Evolutionary conservation across 2,797 vertebrate species (phyloP), one percentile per base, ranked within the genome.

Genomic region (Botia kubotai): DNA sequence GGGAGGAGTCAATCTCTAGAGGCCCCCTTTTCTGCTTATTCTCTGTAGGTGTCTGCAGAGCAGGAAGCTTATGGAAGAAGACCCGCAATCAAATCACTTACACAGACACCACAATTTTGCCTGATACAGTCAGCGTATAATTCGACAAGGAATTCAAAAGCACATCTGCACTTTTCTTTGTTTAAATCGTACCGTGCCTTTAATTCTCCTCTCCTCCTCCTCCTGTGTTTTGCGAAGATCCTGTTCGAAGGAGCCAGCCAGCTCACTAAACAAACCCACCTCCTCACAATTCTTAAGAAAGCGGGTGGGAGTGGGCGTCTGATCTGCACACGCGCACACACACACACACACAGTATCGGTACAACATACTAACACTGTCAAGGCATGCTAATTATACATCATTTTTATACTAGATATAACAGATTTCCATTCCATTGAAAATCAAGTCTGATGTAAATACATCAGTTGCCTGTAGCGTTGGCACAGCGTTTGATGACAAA

Each of bases 211-310:
- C 76, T 98, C 96, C 5, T 98, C 97, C 0, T 98, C 97, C 67
- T 98, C 96, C 0, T 96, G 82, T 4, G 95, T 94, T 90, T 96
- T 98, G 90, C 94, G 94, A 91, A 98, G 96, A 87, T 99, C 97
- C 74, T 98, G 96, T 89, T 99, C 97, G 74, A 99, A 98, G 86
- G 97, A 97, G 82, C 91, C 96, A 79, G 96, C 97, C 77, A 99
- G 93, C 85, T 99, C 98, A 84, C 96, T 97, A 91, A 99, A 99
- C 6, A 99, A 93, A 4, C 97, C 98, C 75, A 99, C 98, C 86
- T 99, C 98, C 88, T 99, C 98, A 79, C 98, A 99, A 91, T 99
- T 99, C 92, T 99, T 99, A 87, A 99, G 88, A 89, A 99, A 99
- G 62, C 97, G 96, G 3, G 98, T 99, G 0, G 98, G 98, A 55